Conservation (phyloP, 2,888 invertebrate species). For the Argyresthia albistria region DNA sequence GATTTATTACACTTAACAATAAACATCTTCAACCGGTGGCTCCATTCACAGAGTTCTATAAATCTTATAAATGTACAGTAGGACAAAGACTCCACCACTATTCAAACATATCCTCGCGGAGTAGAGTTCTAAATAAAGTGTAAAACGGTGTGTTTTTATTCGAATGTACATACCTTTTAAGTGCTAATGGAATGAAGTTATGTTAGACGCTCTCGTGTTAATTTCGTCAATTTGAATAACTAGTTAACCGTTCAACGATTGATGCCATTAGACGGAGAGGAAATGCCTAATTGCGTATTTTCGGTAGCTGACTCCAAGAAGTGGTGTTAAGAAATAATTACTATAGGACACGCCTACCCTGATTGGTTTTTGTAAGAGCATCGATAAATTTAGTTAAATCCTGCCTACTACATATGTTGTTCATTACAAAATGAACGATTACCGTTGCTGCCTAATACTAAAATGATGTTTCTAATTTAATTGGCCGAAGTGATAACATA, state of each 20-base stretch:
- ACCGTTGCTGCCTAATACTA: too few relatives aligned
- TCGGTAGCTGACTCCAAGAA: conserved; percentile 51
- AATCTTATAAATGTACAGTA: conserved; percentile 18
- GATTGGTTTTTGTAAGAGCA: conserved; percentile 63
- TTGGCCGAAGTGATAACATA: too few relatives aligned
- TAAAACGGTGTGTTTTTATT: too few relatives aligned
- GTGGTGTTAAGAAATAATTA: conserved; percentile 70
- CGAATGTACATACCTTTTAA: too few relatives aligned
- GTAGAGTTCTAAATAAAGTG: too few relatives aligned
- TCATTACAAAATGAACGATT: conserved; percentile 31
- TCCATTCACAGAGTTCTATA: conserved; percentile 22
- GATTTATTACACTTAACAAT: conserved; percentile 13
- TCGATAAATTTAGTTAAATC: conserved; percentile 9
- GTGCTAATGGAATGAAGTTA: too few relatives aligned
- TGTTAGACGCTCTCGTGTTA: conserved; percentile 16
- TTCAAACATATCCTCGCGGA: too few relatives aligned
- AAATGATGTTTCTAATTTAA: too few relatives aligned
- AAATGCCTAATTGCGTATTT: conserved; percentile 42
- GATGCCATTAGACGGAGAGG: conserved; percentile 38
- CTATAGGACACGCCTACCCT: conserved; percentile 50
- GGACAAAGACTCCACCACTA: too few relatives aligned
- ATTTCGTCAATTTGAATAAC: conserved; percentile 5
- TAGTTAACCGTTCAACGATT: conserved; percentile 39
- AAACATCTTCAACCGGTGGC: conserved; percentile 17
- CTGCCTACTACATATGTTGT: conserved; percentile 31